Evolutionary conservation across 2,113 vertebrate genomes (phyloP).

Genomic region (Otocyon megalotis): DNA sequence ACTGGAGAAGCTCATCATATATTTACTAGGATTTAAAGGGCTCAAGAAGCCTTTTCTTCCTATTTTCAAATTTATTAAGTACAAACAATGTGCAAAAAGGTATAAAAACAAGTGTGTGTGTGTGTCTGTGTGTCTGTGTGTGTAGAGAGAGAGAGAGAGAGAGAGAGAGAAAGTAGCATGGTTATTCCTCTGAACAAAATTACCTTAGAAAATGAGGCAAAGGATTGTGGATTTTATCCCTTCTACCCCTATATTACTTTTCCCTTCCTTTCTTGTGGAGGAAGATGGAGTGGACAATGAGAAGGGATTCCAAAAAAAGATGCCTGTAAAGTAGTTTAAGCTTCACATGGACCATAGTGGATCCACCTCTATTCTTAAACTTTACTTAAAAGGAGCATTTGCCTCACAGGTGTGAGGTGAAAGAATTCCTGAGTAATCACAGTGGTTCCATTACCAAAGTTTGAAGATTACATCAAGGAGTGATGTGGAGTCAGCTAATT

Average conservation of each 20-base stretch:
- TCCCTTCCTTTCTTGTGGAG: not conserved
- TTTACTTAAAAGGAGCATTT: not conserved
- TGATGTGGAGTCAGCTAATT: not conserved
- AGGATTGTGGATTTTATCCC: not conserved
- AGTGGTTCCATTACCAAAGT: not conserved
- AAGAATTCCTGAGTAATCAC: not conserved
- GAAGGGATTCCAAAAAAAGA: not conserved
- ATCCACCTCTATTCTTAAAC: not conserved
- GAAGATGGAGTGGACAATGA: not conserved
- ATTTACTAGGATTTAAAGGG: not conserved
- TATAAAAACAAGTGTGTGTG: not conserved
- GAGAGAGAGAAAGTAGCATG: not conserved
- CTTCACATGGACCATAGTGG: not conserved
- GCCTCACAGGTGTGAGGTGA: not conserved
- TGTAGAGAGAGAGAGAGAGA: rapidly evolving
- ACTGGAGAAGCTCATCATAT: not conserved
- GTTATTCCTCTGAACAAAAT: conserved; percentile 1
- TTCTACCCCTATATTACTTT: not conserved
- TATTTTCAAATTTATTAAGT: not conserved
- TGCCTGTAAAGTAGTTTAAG: not conserved
- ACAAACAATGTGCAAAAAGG: not conserved
- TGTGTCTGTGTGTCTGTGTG: not conserved
- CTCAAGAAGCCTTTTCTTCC: not conserved
- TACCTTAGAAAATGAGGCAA: not conserved
- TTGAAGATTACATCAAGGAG: not conserved